A percentile compares a stretch with the other conserved stretches of the same genome.
phyloP scores from a whole-genome alignment of 2,888 invertebrate genomes.

The Chrysina gloriosa region DNA sequence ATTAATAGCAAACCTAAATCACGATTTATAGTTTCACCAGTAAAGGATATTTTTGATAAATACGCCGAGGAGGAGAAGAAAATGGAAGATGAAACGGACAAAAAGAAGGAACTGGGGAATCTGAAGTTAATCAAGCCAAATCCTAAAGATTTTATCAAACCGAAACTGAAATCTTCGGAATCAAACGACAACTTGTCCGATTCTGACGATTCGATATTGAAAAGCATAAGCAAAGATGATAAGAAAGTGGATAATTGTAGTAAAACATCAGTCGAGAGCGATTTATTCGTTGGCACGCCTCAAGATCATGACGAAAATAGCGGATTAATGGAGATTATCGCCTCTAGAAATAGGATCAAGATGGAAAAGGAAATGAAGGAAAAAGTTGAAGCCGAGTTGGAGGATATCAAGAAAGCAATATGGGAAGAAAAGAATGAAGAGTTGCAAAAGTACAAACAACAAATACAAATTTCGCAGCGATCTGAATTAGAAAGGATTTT shows the following conservation, averaged over 20 bases:
- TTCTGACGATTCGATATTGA: slow-evolving; percentile 67
- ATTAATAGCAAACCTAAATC: slow-evolving; percentile 52
- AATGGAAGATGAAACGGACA: slow-evolving; percentile 50
- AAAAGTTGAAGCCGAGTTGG: slow-evolving; percentile 67
- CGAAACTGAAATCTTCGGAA: slow-evolving; percentile 65
- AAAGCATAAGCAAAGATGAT: slow-evolving; percentile 56
- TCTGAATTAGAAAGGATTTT: slow-evolving; percentile 69
- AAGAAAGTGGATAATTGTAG: slow-evolving; percentile 21
- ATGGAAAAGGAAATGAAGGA: slow-evolving; percentile 51
- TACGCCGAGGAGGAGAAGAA: slow-evolving; percentile 47
- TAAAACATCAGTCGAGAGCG: slow-evolving; percentile 16
- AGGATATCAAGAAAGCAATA: slow-evolving; percentile 56
- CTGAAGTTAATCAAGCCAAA: slow-evolving; percentile 70
- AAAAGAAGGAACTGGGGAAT: slow-evolving; percentile 35
- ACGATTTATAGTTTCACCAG: slow-evolving; percentile 58
- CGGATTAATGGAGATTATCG: slow-evolving; percentile 28
- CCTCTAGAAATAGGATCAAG: slow-evolving; percentile 37
- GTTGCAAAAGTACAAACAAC: slow-evolving; percentile 60
- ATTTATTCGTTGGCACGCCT: not conserved
- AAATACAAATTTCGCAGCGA: slow-evolving; percentile 62
- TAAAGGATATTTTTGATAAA: slow-evolving; percentile 45
- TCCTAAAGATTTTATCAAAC: slow-evolving; percentile 71
- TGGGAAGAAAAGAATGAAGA: slow-evolving; percentile 63
- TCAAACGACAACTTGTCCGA: slow-evolving; percentile 64
- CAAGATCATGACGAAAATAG: slow-evolving; percentile 32